These are phyloP conservation scores for Cactoblastis cactorum DNA, from an alignment of 2,888 invertebrate genomes.

Conservation along the genomic window DNA sequence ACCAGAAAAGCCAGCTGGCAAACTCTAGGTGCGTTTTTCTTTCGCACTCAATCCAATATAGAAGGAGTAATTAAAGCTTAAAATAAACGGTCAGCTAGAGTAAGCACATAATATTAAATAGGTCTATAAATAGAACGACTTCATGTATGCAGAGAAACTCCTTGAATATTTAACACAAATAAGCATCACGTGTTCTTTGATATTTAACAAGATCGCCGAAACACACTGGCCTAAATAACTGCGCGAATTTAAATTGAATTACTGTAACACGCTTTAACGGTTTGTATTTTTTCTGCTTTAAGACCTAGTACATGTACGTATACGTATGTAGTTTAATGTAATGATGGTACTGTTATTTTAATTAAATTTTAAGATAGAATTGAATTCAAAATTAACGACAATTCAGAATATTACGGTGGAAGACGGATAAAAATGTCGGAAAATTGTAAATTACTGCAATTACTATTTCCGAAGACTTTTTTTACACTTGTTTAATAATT, in stretches of 20 bases:
- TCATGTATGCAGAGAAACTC: background rate
- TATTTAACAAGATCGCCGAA: conserved; percentile 31
- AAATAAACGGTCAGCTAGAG: background rate
- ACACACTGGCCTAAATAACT: conserved; percentile 30
- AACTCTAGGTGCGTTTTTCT: no score
- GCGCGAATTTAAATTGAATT: conserved; percentile 33
- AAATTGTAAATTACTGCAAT: no score
- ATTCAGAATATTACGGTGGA: no score
- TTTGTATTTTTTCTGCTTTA: background rate
- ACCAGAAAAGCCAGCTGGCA: no score
- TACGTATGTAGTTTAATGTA: no score
- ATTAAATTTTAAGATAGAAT: no score
- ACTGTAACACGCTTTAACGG: conserved; percentile 22
- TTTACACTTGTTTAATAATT: no score
- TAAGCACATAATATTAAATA: background rate
- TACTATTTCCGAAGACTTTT: no score
- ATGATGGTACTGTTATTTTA: no score
- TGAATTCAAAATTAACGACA: no score
- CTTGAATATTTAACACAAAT: background rate
- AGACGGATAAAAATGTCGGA: no score
- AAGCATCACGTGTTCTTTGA: conserved; percentile 16
- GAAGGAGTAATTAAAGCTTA: background rate
- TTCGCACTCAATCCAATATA: background rate
- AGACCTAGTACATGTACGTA: background rate
- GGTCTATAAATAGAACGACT: background rate